phyloP scores from a whole-genome alignment of 2,888 invertebrate species.

The Epirrhoe alternata region DNA sequence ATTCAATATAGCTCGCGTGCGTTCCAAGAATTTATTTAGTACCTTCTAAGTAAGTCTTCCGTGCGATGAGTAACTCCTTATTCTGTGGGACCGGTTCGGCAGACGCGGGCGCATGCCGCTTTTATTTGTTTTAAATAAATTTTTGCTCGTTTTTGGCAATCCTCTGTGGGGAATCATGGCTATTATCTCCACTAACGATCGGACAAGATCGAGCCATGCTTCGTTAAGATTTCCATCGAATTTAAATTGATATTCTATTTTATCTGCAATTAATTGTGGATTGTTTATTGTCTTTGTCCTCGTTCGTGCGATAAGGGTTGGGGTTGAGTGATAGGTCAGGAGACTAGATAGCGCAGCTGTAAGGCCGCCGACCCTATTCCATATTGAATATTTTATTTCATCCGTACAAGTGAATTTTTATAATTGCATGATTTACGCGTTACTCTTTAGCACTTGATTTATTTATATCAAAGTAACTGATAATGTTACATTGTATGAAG shows the following conservation, averaged over 20 bases:
- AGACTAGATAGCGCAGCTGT: slow-evolving; percentile 73
- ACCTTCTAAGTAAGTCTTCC: slow-evolving; percentile 22
- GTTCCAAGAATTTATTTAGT: slow-evolving; percentile 20
- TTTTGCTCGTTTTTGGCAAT: slow-evolving; percentile 83
- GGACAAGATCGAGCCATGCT: slow-evolving; percentile 55
- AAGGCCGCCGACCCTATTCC: slow-evolving; percentile 67
- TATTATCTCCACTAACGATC: slow-evolving; percentile 82
- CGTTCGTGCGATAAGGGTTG: slow-evolving; percentile 77
- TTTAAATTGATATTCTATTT: slow-evolving; percentile 72
- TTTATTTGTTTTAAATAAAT: slow-evolving; percentile 82
- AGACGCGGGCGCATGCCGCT: slow-evolving; percentile 69
- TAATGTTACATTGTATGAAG: background rate
- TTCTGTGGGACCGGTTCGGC: slow-evolving; percentile 66
- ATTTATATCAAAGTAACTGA: background rate
- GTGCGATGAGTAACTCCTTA: slow-evolving; percentile 13
- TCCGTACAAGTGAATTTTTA: slow-evolving; percentile 13
- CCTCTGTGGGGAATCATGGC: slow-evolving; percentile 52
- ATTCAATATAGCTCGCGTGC: slow-evolving; percentile 26
- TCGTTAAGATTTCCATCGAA: slow-evolving; percentile 78
- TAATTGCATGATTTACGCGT: slow-evolving; percentile 4
- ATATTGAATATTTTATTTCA: slow-evolving; percentile 29
- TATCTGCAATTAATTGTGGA: slow-evolving; percentile 67
- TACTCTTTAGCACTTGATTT: slow-evolving; percentile 1
- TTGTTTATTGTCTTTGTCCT: slow-evolving; percentile 76
- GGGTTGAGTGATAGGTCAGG: slow-evolving; percentile 75